Conservation (phyloP, 2,797 vertebrate species). For the Siniperca undulata region DNA sequence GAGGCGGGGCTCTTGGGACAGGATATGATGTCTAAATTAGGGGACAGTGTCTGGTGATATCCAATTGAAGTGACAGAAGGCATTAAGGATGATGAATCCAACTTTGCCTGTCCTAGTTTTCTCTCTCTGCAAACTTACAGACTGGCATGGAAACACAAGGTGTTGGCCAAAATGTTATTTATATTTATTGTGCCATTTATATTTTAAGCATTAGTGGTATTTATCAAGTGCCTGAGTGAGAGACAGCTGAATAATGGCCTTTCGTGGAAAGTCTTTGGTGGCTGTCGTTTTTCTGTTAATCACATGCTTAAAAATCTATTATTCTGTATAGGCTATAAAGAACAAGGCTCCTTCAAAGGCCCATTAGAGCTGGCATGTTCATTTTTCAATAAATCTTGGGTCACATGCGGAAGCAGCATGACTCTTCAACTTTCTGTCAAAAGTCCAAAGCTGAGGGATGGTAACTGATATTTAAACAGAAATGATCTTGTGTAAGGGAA, state of each 20-base stretch:
- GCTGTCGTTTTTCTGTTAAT: conserved; percentile 66
- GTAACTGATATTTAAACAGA: conserved; percentile 6
- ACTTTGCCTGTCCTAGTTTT: conserved; percentile 74
- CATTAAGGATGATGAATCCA: conserved; percentile 72
- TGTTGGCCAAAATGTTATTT: conserved; percentile 63
- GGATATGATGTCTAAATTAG: conserved; percentile 75
- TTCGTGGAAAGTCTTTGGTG: conserved; percentile 52
- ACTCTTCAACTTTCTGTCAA: conserved; percentile 24
- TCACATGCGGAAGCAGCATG: conserved; percentile 22
- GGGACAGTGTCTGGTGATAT: conserved; percentile 66
- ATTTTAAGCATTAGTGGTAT: conserved; percentile 54
- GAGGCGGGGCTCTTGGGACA: conserved; percentile 67
- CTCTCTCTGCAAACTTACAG: conserved; percentile 57
- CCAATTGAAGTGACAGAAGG: conserved; percentile 75
- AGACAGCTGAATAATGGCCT: conserved; percentile 64
- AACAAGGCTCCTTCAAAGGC: conserved; percentile 48
- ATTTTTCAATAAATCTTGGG: conserved; percentile 55
- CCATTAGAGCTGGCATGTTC: conserved; percentile 60
- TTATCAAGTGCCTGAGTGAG: conserved; percentile 48
- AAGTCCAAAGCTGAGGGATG: conserved; percentile 17
- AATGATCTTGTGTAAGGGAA: background rate
- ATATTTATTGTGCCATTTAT: conserved; percentile 69
- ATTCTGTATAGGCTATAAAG: conserved; percentile 55
- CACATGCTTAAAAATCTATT: conserved; percentile 70
- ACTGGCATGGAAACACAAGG: conserved; percentile 46